Conservation (phyloP, 2,797 vertebrate genomes). For the Artibeus lituratus region DNA sequence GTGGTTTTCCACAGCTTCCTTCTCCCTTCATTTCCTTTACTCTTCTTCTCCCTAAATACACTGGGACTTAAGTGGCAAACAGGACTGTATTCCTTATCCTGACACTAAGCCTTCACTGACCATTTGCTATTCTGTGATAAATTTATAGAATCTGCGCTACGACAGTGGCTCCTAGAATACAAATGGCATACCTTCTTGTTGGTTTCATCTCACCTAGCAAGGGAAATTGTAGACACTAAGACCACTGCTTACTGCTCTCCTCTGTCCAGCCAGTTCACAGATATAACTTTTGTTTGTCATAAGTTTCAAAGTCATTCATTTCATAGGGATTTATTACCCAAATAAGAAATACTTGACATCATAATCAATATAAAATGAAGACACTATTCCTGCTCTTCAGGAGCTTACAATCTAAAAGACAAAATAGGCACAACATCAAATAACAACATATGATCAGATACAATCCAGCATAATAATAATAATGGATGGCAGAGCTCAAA, state of each 20-base stretch:
- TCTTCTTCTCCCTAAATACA: background rate
- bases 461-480: background rate
- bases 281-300: background rate
- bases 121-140: background rate
- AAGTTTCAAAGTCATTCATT: slow-evolving; percentile 13
- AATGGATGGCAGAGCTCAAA: background rate
- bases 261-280: background rate
- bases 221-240: background rate
- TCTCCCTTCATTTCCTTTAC: background rate
- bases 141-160: background rate
- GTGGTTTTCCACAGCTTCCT: background rate
- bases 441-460: slow-evolving; percentile 16
- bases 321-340: slow-evolving; percentile 23
- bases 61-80: background rate
- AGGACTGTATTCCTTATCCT: background rate
- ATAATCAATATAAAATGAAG: slow-evolving; percentile 34
- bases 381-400: slow-evolving; percentile 47
- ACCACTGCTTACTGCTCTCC: background rate
- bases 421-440: slow-evolving; percentile 25
- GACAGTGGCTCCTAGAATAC: background rate
- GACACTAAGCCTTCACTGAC: background rate
- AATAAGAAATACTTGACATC: slow-evolving; percentile 24
- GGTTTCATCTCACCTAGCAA: background rate
- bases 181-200: background rate
- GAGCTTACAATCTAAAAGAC: slow-evolving; percentile 66